These are phyloP conservation scores for Aphelenchoides fujianensis DNA, from an alignment of 1,140 invertebrate species.

Conservation along the genomic window DNA sequence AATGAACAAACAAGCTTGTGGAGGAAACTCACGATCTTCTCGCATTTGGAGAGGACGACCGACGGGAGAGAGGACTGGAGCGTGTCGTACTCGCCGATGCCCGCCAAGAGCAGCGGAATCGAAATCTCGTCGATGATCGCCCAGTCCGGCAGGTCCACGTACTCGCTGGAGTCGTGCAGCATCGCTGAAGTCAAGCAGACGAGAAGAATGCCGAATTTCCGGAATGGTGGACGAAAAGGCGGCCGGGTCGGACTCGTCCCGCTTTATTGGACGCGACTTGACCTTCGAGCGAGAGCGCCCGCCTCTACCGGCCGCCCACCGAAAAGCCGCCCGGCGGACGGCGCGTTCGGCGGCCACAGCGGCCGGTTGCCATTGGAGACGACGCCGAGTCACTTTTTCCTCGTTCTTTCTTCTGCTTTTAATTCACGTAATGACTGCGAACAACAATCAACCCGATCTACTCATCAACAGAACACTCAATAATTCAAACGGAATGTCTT, in stretches of 20 bases:
- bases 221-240: background rate
- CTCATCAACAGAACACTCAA: background rate
- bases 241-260: no score
- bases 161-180: background rate
- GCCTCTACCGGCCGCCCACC: no score
- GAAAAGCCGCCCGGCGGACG: no score
- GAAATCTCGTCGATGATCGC: conserved; percentile 12
- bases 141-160: conserved; percentile 21
- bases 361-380: background rate
- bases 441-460: background rate
- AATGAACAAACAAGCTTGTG: background rate
- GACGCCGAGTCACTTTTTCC: background rate
- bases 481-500: background rate
- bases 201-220: no score
- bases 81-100: conserved; percentile 29
- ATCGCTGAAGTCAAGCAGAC: background rate
- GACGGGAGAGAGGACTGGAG: conserved; percentile 29
- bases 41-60: conserved; percentile 27
- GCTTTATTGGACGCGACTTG: background rate
- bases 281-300: no score
- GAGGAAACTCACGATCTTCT: conserved; percentile 18
- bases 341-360: background rate
- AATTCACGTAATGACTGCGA: no score
- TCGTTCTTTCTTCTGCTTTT: no score
- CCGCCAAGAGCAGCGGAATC: background rate